Evolutionary conservation across 1,140 invertebrate species (phyloP).

Genomic region (Antheraea mylitta): DNA sequence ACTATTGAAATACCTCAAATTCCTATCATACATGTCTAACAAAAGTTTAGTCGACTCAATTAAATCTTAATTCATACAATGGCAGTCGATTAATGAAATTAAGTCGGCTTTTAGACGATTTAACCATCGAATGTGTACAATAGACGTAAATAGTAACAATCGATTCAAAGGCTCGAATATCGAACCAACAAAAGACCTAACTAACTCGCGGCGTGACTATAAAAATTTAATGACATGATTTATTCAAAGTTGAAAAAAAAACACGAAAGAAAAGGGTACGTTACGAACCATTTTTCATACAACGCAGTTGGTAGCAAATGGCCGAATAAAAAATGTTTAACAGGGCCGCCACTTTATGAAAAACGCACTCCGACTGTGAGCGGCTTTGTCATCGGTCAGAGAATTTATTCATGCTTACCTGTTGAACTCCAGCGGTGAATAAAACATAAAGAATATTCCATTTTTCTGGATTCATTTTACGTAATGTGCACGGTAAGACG

Average conservation of each 20-base stretch:
- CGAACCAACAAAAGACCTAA: constrained; percentile 70
- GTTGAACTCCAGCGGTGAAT: constrained; percentile 73
- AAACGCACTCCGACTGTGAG: constrained; percentile 62
- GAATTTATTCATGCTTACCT: constrained; percentile 76
- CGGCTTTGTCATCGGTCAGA: constrained; percentile 70
- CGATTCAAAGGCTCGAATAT: constrained; percentile 61
- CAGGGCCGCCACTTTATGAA: constrained; percentile 75
- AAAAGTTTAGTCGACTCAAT: constrained; percentile 58
- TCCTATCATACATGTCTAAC: constrained; percentile 57
- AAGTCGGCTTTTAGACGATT: constrained; percentile 74
- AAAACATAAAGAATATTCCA: constrained; percentile 76
- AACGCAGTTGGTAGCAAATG: constrained; percentile 79
- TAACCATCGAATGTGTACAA: constrained; percentile 65
- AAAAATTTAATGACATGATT: constrained; percentile 79
- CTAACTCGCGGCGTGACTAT: constrained; percentile 75
- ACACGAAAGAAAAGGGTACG: constrained; percentile 74
- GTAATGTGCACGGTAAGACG: constrained; percentile 42
- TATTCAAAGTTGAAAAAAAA: constrained; percentile 65
- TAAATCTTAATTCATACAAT: constrained; percentile 77
- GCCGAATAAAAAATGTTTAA: constrained; percentile 77
- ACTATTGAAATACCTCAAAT: constrained; percentile 54
- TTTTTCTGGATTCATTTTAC: constrained; percentile 74
- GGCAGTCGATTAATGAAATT: constrained; percentile 76
- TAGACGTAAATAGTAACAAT: constrained; percentile 74
- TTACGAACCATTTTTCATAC: constrained; percentile 78